phyloP scores from a whole-genome alignment of 2,888 invertebrate genomes.

The Odiellus spinosus region DNA sequence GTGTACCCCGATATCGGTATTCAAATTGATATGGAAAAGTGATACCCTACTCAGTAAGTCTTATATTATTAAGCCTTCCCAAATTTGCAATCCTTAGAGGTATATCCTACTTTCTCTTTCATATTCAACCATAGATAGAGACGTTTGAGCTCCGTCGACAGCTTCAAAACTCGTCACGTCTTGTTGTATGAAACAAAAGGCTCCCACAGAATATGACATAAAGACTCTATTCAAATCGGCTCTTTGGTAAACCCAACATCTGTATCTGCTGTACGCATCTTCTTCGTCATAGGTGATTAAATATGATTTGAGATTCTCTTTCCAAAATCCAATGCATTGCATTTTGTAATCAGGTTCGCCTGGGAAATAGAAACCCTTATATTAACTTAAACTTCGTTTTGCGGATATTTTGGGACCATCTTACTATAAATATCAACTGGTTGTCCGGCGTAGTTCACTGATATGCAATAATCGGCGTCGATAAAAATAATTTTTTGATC shows the following conservation, averaged over 20 bases:
- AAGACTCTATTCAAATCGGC: constrained; percentile 76
- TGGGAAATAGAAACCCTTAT: constrained; percentile 19
- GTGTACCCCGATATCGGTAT: too few species aligned
- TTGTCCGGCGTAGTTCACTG: constrained; percentile 86
- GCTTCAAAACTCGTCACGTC: constrained; percentile 75
- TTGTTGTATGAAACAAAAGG: constrained; percentile 76
- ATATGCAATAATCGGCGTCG: constrained; percentile 87
- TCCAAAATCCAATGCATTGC: constrained; percentile 96
- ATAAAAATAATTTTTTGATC: constrained; percentile 87
- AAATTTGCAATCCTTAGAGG: too few species aligned
- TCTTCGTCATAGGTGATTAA: constrained; percentile 88
- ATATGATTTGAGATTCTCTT: constrained; percentile 91
- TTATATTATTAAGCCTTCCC: too few species aligned
- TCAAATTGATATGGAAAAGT: too few species aligned
- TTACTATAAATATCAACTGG: constrained; percentile 86
- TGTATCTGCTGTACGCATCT: constrained; percentile 85
- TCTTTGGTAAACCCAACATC: constrained; percentile 89
- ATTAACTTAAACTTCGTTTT: too few species aligned
- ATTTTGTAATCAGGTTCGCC: constrained; percentile 87
- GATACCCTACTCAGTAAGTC: too few species aligned
- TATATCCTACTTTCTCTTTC: constrained; percentile 77
- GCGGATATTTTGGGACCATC: neutral
- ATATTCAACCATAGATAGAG: constrained; percentile 75
- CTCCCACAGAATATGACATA: constrained; percentile 73
- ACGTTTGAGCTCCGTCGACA: constrained; percentile 70